Evolutionary conservation across 1,140 invertebrate species (phyloP).

Genomic region (Caenorhabditis tropicalis): DNA sequence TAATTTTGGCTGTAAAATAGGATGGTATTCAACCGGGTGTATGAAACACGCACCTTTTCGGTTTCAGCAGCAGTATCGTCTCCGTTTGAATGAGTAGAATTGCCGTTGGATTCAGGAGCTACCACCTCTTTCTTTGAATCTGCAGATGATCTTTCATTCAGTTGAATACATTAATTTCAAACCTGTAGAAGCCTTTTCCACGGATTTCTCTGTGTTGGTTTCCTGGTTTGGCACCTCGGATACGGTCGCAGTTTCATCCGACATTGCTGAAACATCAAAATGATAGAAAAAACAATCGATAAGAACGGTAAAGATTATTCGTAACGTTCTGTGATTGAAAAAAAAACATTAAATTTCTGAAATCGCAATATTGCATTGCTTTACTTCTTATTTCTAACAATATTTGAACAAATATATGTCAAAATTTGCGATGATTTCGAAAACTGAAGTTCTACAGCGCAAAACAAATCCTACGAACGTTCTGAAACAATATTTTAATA

Average conservation of each 20-base stretch:
- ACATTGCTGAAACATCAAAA: conserved; percentile 12
- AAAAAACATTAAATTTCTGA: too few relatives aligned
- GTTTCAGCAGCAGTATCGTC: not conserved
- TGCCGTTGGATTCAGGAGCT: not conserved
- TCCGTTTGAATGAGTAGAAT: not conserved
- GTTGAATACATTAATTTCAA: not conserved
- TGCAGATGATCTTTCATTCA: not conserved
- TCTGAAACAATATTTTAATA: too few relatives aligned
- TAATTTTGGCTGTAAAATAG: not conserved
- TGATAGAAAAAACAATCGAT: not conserved
- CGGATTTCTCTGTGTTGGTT: not conserved
- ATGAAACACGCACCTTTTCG: not conserved
- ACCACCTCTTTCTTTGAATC: not conserved
- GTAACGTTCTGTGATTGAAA: too few relatives aligned
- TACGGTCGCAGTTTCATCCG: conserved; percentile 30
- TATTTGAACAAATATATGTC: too few relatives aligned
- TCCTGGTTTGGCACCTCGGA: conserved; percentile 40
- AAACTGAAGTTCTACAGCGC: too few relatives aligned
- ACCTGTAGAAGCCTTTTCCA: not conserved
- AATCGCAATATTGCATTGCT: too few relatives aligned
- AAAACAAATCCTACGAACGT: too few relatives aligned
- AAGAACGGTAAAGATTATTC: too few relatives aligned
- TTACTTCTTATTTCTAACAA: too few relatives aligned
- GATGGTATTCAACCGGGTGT: not conserved
- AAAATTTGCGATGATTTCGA: too few relatives aligned